Conservation (phyloP, 2,113 vertebrate species). For the Brienomyrus brachyistius region DNA sequence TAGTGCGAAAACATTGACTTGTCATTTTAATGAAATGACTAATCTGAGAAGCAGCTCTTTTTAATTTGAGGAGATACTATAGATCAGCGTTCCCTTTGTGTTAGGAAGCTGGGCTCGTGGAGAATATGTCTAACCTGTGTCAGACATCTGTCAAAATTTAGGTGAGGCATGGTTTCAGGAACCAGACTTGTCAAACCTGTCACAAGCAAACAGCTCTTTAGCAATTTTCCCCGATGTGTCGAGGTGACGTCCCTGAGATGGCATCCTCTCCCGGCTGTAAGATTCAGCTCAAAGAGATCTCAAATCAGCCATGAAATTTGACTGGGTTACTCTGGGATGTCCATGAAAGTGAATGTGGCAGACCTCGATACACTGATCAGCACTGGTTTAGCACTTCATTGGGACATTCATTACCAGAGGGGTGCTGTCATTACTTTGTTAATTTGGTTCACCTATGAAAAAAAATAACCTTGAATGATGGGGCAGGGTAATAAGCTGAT, state of each 20-base stretch:
- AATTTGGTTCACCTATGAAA: not conserved
- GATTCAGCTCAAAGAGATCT: not conserved
- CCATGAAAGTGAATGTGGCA: slow-evolving; percentile 16
- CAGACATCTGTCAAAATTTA: not conserved
- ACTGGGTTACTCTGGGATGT: slow-evolving; percentile 7
- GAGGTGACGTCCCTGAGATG: not conserved
- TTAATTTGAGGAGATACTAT: not conserved
- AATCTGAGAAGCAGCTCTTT: not conserved
- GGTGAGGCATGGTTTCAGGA: not conserved
- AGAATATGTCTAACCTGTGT: not conserved
- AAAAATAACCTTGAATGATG: not conserved
- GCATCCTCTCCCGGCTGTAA: not conserved
- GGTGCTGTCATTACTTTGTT: slow-evolving; percentile 4
- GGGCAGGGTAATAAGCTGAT: not conserved
- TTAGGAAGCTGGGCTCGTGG: not conserved
- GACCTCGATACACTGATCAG: not conserved
- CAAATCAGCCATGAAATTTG: slow-evolving; percentile 16
- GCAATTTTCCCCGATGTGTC: not conserved
- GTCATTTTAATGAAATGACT: not conserved
- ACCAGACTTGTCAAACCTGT: not conserved
- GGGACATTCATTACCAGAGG: slow-evolving; percentile 6
- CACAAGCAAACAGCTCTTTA: not conserved
- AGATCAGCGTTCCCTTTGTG: not conserved
- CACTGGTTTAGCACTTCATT: slow-evolving; percentile 1
- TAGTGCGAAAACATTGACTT: not conserved